Evolutionary conservation across 1,140 invertebrate species (phyloP).

Genomic region (Cyclina sinensis): DNA sequence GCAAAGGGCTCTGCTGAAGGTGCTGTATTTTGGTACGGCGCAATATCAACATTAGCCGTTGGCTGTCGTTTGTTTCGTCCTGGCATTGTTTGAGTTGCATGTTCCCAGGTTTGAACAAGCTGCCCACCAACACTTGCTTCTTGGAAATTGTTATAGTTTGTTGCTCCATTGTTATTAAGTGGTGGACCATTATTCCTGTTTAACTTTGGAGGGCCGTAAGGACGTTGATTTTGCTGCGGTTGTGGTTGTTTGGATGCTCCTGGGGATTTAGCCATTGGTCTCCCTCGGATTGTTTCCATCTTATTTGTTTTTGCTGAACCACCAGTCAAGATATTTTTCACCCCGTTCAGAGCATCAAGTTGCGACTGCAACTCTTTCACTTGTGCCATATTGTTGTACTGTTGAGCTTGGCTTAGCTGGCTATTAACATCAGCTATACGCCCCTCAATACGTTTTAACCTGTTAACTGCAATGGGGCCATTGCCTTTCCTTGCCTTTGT

Average conservation of each 20-base stretch:
- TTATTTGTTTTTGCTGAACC: neutral
- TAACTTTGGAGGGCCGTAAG: neutral
- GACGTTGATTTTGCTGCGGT: neutral
- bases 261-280: neutral
- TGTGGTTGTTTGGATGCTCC: neutral
- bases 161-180: neutral
- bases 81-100: too few species aligned
- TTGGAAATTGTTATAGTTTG: conserved; percentile 10
- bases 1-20: neutral
- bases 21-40: neutral
- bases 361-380: neutral
- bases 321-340: conserved; percentile 11
- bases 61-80: neutral
- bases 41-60: neutral
- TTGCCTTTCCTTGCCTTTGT: neutral
- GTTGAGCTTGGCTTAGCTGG: neutral
- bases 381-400: neutral
- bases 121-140: neutral
- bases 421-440: neutral
- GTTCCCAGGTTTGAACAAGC: conserved; percentile 1
- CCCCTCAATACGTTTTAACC: neutral
- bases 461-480: conserved; percentile 11
- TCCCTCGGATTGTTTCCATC: neutral
- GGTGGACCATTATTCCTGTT: neutral
- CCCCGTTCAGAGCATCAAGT: conserved; percentile 16